These are phyloP conservation scores for Pongo pygmaeus DNA, from an alignment of 2,113 vertebrate species.

Conservation along the genomic window DNA sequence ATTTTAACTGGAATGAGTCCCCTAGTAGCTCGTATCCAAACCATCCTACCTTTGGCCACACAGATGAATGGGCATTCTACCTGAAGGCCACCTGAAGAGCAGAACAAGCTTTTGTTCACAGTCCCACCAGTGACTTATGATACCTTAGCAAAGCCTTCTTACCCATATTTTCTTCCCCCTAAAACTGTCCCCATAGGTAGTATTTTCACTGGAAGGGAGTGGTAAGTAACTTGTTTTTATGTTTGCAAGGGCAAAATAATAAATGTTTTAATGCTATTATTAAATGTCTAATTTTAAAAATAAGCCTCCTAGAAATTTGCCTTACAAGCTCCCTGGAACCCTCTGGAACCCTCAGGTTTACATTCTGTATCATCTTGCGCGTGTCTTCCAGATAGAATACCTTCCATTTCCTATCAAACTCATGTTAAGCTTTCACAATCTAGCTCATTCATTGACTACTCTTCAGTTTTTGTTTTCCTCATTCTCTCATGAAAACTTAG, in stretches of 20 bases:
- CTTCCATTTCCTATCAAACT: background rate
- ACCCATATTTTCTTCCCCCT: background rate
- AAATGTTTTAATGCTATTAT: background rate
- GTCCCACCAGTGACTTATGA: background rate
- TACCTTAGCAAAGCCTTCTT: background rate
- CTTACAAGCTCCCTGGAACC: background rate
- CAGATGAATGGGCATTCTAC: background rate
- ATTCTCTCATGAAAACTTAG: background rate
- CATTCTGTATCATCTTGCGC: background rate
- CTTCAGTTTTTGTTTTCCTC: background rate
- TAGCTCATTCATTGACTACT: background rate
- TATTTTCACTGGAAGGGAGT: background rate
- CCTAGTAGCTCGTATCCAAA: background rate
- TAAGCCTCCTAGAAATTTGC: background rate
- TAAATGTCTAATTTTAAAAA: background rate
- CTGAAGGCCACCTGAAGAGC: background rate
- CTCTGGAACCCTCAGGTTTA: background rate
- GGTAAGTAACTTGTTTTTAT: background rate
- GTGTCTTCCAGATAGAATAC: background rate
- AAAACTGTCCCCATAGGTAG: background rate
- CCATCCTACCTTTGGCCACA: background rate
- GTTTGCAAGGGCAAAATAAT: background rate
- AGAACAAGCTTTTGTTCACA: background rate
- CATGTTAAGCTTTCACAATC: background rate
- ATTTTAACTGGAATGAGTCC: background rate